These are phyloP conservation scores for Criorhina ranunculi DNA, from an alignment of 2,888 invertebrate species.

Conservation along the genomic window DNA sequence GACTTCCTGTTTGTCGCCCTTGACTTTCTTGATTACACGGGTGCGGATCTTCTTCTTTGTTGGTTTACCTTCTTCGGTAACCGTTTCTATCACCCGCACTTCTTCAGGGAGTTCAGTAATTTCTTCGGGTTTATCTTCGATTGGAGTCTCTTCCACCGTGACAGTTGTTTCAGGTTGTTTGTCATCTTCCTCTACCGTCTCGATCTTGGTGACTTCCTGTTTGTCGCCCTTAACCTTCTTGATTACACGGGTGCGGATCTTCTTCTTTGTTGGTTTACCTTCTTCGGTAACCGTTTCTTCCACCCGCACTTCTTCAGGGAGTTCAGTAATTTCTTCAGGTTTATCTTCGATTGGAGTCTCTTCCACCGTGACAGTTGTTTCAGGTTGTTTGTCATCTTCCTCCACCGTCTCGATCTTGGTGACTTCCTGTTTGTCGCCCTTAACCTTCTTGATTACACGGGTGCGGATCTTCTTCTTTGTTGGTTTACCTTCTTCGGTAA, in stretches of 20 bases:
- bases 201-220: slow-evolving; percentile 83
- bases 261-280: slow-evolving; percentile 79
- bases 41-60: slow-evolving; percentile 48
- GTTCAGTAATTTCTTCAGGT: slow-evolving; percentile 56
- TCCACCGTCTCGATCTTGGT: slow-evolving; percentile 83
- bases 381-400: slow-evolving; percentile 82
- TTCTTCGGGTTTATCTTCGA: slow-evolving; percentile 75
- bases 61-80: slow-evolving; percentile 80
- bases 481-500: slow-evolving; percentile 79
- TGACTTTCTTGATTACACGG: slow-evolving; percentile 69
- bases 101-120: slow-evolving; percentile 81
- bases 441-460: slow-evolving; percentile 81
- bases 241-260: slow-evolving; percentile 81
- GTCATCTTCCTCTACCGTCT: slow-evolving; percentile 83
- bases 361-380: slow-evolving; percentile 79
- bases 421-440: slow-evolving; percentile 82
- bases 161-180: slow-evolving; percentile 81
- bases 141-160: slow-evolving; percentile 79
- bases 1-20: slow-evolving; percentile 82
- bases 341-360: slow-evolving; percentile 66
- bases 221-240: slow-evolving; percentile 79
- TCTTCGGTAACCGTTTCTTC: slow-evolving; percentile 67
- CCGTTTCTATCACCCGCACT: slow-evolving; percentile 80
- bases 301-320: slow-evolving; percentile 78
- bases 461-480: slow-evolving; percentile 79